phyloP scores from a whole-genome alignment of 2,888 invertebrate genomes.

The Clepsis dumicolana region DNA sequence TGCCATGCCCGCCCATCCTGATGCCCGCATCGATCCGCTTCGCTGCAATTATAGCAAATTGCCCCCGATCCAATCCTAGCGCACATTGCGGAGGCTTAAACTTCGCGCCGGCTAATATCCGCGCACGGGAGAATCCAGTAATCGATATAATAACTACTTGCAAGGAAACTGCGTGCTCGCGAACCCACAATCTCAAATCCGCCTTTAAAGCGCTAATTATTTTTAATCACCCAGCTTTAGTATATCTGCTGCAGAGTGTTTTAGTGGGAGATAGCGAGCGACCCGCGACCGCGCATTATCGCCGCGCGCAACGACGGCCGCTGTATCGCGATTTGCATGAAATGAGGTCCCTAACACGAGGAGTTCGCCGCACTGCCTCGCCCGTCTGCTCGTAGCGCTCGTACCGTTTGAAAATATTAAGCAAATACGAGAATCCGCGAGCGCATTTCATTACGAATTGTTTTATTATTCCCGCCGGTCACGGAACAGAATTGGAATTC shows the following conservation, averaged over 20 bases:
- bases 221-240: conserved; percentile 68
- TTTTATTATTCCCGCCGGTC: conserved; percentile 57
- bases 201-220: conserved; percentile 71
- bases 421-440: conserved; percentile 56
- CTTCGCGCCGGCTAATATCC: conserved; percentile 33
- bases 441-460: conserved; percentile 59
- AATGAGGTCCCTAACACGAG: conserved; percentile 63
- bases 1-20: neutral
- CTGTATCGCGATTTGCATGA: conserved; percentile 69
- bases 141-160: conserved; percentile 40
- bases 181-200: conserved; percentile 58
- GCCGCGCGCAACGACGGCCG: conserved; percentile 29
- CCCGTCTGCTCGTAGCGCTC: conserved; percentile 45
- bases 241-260: conserved; percentile 57
- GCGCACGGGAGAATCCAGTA: conserved; percentile 25
- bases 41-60: conserved; percentile 38
- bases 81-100: conserved; percentile 39
- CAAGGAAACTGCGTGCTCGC: conserved; percentile 43
- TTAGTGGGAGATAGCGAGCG: conserved; percentile 51
- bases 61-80: conserved; percentile 29
- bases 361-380: conserved; percentile 45
- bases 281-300: conserved; percentile 45
- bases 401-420: conserved; percentile 54
- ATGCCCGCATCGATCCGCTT: conserved; percentile 17
- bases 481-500: conserved; percentile 53